Percentiles rank a stretch among this genome's conserved stretches.
These are phyloP conservation scores for human DNA, from an alignment of 2,113 vertebrate genomes.

Conservation along the genomic window DNA sequence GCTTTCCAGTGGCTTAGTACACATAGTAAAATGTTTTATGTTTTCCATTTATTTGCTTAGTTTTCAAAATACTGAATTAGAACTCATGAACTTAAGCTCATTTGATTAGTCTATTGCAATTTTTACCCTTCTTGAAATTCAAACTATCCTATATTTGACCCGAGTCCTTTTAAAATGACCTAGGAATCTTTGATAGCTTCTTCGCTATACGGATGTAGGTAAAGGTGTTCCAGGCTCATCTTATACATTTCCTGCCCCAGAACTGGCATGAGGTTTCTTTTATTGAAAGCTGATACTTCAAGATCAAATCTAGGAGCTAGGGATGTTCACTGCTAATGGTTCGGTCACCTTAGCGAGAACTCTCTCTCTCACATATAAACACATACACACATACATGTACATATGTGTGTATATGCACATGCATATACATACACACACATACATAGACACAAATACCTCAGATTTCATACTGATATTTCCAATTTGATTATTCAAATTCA, in stretches of 20 bases:
- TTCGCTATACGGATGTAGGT: neutral
- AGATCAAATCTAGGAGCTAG: neutral
- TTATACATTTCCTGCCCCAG: neutral
- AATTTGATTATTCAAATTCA: neutral
- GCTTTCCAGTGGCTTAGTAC: neutral
- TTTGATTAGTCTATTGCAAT: neutral
- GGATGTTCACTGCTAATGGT: neutral
- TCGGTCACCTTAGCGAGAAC: neutral
- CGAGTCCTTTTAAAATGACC: neutral
- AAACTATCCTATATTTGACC: neutral
- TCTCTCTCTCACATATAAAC: neutral
- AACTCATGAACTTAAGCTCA: conserved; percentile 26
- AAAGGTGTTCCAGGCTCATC: neutral
- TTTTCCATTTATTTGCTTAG: neutral
- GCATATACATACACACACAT: neutral
- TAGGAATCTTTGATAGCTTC: neutral
- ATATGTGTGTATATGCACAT: neutral
- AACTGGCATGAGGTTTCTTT: neutral
- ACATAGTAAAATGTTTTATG: neutral
- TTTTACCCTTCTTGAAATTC: conserved; percentile 55
- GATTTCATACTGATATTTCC: neutral
- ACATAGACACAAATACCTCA: neutral
- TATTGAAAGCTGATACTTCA: neutral
- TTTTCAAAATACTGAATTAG: neutral
- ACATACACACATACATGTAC: neutral